These are phyloP conservation scores for Astreopora myriophthalma DNA, from an alignment of 64 coral and sea anemone species.

Conservation along the genomic window DNA sequence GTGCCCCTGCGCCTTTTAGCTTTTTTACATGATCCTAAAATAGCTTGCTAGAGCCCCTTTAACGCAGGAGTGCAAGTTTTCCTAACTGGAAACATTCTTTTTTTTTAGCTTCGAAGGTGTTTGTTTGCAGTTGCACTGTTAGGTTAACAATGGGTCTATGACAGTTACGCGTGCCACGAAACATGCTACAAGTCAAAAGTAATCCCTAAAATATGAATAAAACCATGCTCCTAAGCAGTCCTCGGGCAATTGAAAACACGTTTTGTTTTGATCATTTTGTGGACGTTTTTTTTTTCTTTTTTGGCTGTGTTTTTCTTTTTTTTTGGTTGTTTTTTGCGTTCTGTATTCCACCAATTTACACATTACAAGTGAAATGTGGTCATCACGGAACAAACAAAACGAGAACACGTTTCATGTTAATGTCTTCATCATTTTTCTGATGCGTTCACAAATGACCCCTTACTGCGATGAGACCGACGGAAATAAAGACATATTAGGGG, in stretches of 20 bases:
- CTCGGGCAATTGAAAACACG: not conserved
- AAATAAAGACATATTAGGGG: not conserved
- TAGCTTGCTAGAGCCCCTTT: not conserved
- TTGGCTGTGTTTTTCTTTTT: no score
- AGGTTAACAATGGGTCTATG: not conserved
- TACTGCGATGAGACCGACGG: not conserved
- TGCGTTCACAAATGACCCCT: not conserved
- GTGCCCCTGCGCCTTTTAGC: not conserved
- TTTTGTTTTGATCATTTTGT: not conserved
- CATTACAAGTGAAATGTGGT: not conserved
- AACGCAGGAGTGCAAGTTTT: not conserved
- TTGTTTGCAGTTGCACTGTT: not conserved
- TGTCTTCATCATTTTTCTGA: not conserved
- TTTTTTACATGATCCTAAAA: not conserved
- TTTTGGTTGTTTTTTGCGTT: not conserved
- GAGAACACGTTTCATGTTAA: not conserved
- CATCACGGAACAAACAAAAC: not conserved
- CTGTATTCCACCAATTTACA: not conserved
- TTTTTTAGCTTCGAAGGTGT: not conserved
- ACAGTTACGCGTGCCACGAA: not conserved
- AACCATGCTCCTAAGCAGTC: not conserved
- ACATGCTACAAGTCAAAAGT: no score
- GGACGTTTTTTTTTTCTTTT: no score
- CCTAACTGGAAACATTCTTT: not conserved
- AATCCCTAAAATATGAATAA: not conserved